Percentiles rank a stretch among this genome's conserved stretches.
phyloP scores from a whole-genome alignment of 2,797 vertebrate genomes.

The Sandelia bainsii region DNA sequence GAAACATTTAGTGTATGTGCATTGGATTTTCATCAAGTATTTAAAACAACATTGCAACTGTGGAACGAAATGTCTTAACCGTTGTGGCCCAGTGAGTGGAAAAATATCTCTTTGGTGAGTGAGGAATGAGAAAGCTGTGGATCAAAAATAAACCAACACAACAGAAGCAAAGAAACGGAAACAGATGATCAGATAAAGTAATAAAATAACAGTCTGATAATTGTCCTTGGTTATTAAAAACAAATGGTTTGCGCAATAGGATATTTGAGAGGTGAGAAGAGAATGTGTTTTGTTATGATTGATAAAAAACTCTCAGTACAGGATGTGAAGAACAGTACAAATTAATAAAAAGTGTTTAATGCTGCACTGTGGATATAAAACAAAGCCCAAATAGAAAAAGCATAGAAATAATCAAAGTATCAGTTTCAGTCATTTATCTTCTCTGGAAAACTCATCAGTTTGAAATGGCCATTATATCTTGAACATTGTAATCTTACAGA shows the following conservation, averaged over 20 bases:
- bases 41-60: neutral
- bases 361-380: slow-evolving; percentile 20
- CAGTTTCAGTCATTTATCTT: neutral
- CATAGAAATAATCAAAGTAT: neutral
- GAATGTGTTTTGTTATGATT: neutral
- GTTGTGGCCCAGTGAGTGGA: neutral
- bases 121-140: neutral
- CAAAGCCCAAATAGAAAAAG: slow-evolving; percentile 1
- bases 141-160: neutral
- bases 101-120: neutral
- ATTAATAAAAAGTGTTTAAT: slow-evolving; percentile 29
- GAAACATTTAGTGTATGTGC: neutral
- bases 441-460: neutral
- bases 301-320: slow-evolving; percentile 1
- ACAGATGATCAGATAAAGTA: neutral
- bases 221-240: neutral
- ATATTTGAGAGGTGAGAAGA: slow-evolving; percentile 5
- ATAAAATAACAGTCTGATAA: neutral
- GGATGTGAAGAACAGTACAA: slow-evolving; percentile 5
- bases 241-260: neutral
- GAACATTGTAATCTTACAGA: slow-evolving; percentile 9
- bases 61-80: neutral
- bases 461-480: slow-evolving; percentile 12
- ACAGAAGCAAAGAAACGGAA: neutral
- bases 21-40: neutral